Base-by-base conservation (phyloP, 2,113 vertebrate genomes). In the Pseudonaja textilis region DNA sequence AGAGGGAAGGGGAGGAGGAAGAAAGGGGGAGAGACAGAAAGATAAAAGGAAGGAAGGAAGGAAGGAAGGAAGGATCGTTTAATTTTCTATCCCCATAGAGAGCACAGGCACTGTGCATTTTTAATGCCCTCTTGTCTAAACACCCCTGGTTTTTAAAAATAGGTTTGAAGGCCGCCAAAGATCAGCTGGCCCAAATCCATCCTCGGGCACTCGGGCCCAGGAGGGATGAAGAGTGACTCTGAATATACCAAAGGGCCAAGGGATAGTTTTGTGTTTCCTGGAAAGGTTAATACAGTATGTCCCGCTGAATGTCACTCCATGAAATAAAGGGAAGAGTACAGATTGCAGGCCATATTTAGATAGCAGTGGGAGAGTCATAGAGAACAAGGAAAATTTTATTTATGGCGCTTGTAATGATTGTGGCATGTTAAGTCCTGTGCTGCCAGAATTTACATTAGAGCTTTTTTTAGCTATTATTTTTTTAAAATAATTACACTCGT, bases 371-470 rank as follows among this genome's bases (percentile, higher is more conserved):
- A 56, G 10, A 39, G 85, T 94, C 25, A 29, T 16, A 1, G 42
- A 87, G 74, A 85, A 85, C 34, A 47, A 59, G 54, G 25, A 18
- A 18, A 52, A 52, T n/a, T 59, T 89, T 18, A 39, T 89, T 10
- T 87, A 64, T 42, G 74, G 22, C 85, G 92, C 42, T 42, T 0
- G 20, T 57, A 54, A 95, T n/a, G 0, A n/a, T 1, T 45, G 88
- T 25, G 0, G 50, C 85, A 7, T 18, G 23, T 89, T 54, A 92
- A 93, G 94, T 64, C 94, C 88, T 22, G 69, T 3, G 45, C 90
- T 88, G 20, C 23, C 81, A 42, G 29, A 0, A 89, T 85, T n/a
- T 88, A 86, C 45, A 85, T 55, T 10, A 94, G 86, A 94, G 93
- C 85, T 59, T 88, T 89, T 90, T 92, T 20, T 1, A 94, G 74